Evolutionary conservation across 2,113 vertebrate species (phyloP).

Genomic region (Cygnus buccinator): DNA sequence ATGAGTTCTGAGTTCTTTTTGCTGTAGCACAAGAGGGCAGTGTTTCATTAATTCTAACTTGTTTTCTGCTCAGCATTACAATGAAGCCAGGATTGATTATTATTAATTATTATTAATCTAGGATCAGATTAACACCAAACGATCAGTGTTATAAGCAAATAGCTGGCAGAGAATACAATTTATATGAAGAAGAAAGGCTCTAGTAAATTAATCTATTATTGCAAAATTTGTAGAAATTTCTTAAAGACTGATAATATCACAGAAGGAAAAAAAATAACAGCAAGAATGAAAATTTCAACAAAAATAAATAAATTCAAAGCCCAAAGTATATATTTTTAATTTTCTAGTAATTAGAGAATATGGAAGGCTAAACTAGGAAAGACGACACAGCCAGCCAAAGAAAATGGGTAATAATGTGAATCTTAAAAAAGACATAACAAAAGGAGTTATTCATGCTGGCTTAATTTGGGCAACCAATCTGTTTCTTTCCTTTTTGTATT

Average conservation of each 20-base stretch:
- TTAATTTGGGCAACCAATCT: neutral
- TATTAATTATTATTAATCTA: neutral
- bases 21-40: slow-evolving; percentile 41
- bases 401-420: neutral
- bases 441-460: neutral
- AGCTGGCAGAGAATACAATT: neutral
- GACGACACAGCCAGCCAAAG: neutral
- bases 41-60: slow-evolving; percentile 48
- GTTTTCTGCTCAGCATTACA: neutral
- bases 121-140: neutral
- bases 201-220: neutral
- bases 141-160: neutral
- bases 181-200: neutral
- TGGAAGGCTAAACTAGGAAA: neutral
- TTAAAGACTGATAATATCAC: neutral
- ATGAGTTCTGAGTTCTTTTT: neutral
- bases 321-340: neutral
- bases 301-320: neutral
- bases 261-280: neutral
- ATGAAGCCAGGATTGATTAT: neutral
- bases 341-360: neutral
- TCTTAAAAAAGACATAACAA: neutral
- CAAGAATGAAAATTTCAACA: neutral
- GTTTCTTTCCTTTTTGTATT: neutral
- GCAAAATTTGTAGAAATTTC: neutral